Evolutionary conservation across 2,888 invertebrate species (phyloP), one percentile per base, ranked within the genome.

Genomic region (Diaphora mendica): DNA sequence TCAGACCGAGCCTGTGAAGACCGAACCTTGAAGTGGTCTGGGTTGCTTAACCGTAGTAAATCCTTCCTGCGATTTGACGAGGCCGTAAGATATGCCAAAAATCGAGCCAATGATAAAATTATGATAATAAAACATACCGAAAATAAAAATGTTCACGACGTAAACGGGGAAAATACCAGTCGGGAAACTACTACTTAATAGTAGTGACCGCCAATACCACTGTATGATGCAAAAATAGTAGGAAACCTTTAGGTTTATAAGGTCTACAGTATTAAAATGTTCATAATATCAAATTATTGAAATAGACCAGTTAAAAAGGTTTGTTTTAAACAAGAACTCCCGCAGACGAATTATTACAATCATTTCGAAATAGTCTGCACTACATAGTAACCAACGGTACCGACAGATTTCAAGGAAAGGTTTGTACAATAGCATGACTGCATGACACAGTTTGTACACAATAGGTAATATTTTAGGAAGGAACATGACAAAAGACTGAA

Each of bases 401-500:
- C 62, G 8, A 59, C 59, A 59, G 30, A 30, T 30, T 30, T 23
- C 30, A 69, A 65, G 48, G 30, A 42, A 55, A 65, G 26, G 23
- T 23, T 2, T n/a, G 59, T 39, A 17, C 69, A 35, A 71, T 30
- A 62, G 33, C 64, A 51, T 62, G 42, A 20, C 64, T 44, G 33
- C 64, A 51, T 62, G 42, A 26, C 64, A 64, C 51, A 64, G 35
- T 69, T 59, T 51, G 33, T 65, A 73, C 64, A 69, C 69, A 69
- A 73, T 68, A 68, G 72, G 35, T 59, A 68, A 73, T 73, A 73
- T 68, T 68, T 73, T 64, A 64, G 64, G 48, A 73, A 62, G 59
- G 68, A 68, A 72, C 62, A 71, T 71, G 39, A 73, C 72, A 67
- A 48, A 17, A 62, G 62, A 48, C 42, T 42, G 70, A 70, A 62